Evolutionary conservation across 2,797 vertebrate genomes (phyloP), one percentile per base, ranked within the genome.

Genomic region (Atherinosoma microstoma): DNA sequence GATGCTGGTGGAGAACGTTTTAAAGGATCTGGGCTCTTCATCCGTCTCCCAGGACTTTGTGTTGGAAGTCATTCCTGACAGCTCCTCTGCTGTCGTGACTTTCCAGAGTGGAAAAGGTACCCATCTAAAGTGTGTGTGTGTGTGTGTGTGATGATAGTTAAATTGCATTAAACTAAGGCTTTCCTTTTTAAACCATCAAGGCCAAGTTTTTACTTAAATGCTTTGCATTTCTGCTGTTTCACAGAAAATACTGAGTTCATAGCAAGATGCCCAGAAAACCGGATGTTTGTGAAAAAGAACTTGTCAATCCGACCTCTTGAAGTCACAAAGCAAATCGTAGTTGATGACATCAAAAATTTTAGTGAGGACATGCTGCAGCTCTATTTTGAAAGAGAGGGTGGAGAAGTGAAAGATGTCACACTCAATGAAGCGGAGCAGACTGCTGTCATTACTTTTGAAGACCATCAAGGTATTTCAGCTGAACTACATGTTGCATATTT

Each of bases 1-100:
- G 66, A 92, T 95, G 93, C 73, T 95, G 66, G 93, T 95, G 63
- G 93, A 94, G 72, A 94, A 92, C 36, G 67, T 94, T 61, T 35
- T 87, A 1, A 92, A 70, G 24, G 78, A 79, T n/a, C 16, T 13
- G 2, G 6, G 20, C 40, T 78, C 63, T 66, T 60, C 72, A 34
- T 86, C 78, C 1, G 85, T 82, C 59, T 36, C 16, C 1, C 15
- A 79, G n/a, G 40, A 30, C n/a, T 88, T 91, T 53, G 86, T 7
- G 20, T 45, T 94, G 78, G 93, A 95, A 76, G 2, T 89, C n/a
- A 67, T 95, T 57, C 87, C 80, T 22, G 81, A 79, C 10, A 79
- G 67, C 6, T 83, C 79, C 15, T 88, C 83, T 58, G 92, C 87
- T 72, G 94, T 93, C 60, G 89, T 94, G 70, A 90, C 87, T 11